These are phyloP conservation scores for Pelecanoides urinatrix DNA, from an alignment of 2,113 vertebrate genomes.

Conservation along the genomic window DNA sequence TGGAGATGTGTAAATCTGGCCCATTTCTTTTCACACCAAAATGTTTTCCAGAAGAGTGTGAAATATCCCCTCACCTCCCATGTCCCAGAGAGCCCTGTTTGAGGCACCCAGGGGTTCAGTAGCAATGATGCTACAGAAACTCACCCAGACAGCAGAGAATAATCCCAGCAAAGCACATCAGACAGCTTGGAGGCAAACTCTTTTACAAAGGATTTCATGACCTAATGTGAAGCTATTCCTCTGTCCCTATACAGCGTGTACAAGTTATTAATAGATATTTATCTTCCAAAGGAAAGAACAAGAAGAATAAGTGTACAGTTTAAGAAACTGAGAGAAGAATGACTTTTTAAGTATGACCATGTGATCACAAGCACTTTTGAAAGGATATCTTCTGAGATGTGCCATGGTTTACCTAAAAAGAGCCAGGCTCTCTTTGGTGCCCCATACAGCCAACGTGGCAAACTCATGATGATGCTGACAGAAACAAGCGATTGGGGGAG, in stretches of 20 bases:
- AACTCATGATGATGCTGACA: neutral
- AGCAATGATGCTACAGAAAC: neutral
- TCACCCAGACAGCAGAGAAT: neutral
- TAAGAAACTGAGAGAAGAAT: neutral
- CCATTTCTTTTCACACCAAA: neutral
- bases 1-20: neutral
- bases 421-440: accelerated
- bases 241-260: neutral
- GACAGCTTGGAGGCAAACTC: neutral
- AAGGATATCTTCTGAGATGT: neutral
- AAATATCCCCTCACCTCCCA: neutral
- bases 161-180: neutral
- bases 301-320: neutral
- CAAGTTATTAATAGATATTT: neutral
- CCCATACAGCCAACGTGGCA: neutral
- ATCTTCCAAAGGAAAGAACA: neutral
- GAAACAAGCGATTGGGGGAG: neutral
- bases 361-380: neutral
- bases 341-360: neutral
- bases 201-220: neutral
- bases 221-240: neutral
- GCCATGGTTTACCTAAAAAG: neutral
- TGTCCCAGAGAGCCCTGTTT: accelerated
- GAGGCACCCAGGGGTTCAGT: neutral
- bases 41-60: neutral